Percentiles rank a stretch among this genome's conserved stretches.
Conservation (phyloP, 2,797 vertebrate species). For the Schizothorax lantsangensis region DNA sequence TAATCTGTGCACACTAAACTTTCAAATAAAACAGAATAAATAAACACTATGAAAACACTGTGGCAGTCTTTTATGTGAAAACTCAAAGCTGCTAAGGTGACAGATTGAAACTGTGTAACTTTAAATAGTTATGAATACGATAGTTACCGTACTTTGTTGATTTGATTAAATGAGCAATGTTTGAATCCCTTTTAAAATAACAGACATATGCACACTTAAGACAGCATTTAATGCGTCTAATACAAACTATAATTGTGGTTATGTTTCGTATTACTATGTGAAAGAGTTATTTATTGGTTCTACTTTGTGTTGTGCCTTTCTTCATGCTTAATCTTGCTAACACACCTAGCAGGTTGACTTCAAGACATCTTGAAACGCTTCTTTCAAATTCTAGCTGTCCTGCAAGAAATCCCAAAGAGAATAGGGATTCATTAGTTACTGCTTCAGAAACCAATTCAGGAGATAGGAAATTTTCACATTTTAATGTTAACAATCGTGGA, state of each 20-base stretch:
- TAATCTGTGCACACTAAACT: neutral
- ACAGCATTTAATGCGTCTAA: neutral
- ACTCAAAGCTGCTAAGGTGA: constrained; percentile 21
- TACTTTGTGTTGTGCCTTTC: neutral
- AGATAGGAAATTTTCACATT: neutral
- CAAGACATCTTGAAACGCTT: constrained; percentile 13
- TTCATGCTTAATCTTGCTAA: neutral
- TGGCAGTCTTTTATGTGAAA: constrained; percentile 23
- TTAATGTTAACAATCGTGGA: neutral
- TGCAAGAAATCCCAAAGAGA: neutral
- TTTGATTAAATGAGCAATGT: neutral
- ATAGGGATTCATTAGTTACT: neutral
- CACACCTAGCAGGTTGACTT: neutral
- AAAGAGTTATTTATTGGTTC: neutral
- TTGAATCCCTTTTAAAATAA: constrained; percentile 1
- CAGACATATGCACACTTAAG: neutral
- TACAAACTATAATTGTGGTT: neutral
- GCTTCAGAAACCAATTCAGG: neutral
- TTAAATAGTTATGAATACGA: constrained; percentile 28
- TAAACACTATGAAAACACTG: constrained; percentile 7
- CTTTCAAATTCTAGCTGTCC: constrained; percentile 10
- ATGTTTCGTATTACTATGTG: neutral
- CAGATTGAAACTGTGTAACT: constrained; percentile 12
- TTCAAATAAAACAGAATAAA: constrained; percentile 2
- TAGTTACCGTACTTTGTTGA: neutral